Conservation (phyloP, 2,797 vertebrate species). For the Pachyuromys duprasi region DNA sequence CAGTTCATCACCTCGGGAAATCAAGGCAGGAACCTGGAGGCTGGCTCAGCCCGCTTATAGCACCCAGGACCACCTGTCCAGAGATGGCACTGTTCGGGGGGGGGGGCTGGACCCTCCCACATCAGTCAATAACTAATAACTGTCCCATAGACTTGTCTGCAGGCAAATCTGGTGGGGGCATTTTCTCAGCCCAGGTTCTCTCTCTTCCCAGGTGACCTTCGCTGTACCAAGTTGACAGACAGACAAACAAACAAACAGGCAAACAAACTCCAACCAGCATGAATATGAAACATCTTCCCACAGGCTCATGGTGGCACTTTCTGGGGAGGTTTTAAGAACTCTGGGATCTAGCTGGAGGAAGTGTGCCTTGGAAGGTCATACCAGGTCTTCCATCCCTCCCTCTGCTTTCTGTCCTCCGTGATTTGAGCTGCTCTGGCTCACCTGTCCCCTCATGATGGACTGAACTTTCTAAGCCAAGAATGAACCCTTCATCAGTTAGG, state of each 20-base stretch:
- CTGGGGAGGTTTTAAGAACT: neutral
- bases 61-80: neutral
- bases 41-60: too few species aligned
- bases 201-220: neutral
- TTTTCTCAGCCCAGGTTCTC: neutral
- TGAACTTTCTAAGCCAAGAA: neutral
- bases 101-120: neutral
- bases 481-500: neutral
- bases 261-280: neutral
- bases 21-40: neutral
- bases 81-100: neutral
- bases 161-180: neutral
- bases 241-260: neutral
- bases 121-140: neutral
- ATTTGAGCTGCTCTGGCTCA: neutral
- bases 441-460: too few species aligned
- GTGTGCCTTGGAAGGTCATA: neutral
- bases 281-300: neutral
- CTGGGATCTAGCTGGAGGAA: neutral
- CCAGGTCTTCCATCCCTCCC: neutral
- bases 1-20: neutral
- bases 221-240: neutral
- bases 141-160: neutral
- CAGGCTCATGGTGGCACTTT: neutral
- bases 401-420: neutral